These are phyloP conservation scores for Ciconia maguari DNA, from an alignment of 2,113 vertebrate species.

Conservation along the genomic window DNA sequence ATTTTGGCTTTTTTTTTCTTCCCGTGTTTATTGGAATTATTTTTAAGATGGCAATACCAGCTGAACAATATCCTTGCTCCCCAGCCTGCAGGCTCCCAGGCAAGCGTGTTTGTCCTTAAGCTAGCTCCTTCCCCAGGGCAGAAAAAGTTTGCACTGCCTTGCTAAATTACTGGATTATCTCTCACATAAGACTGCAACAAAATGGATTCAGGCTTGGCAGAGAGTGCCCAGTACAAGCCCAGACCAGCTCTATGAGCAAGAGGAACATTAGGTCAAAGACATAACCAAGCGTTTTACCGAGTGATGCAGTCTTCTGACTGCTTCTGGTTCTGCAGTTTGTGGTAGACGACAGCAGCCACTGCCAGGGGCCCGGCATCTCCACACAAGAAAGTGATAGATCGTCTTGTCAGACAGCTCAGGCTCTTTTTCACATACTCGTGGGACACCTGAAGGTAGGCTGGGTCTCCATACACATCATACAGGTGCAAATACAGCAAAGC, in stretches of 20 bases:
- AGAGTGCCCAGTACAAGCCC: neutral
- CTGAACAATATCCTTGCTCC: neutral
- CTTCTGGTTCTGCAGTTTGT: slow-evolving; percentile 82
- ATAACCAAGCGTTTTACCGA: slow-evolving; percentile 67
- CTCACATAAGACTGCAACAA: neutral
- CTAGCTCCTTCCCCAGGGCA: neutral
- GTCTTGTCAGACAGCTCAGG: slow-evolving; percentile 81
- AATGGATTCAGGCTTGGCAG: neutral
- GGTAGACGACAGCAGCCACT: slow-evolving; percentile 84
- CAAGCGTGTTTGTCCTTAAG: neutral
- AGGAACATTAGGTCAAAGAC: neutral
- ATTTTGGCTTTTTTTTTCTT: neutral
- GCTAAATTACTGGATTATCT: neutral
- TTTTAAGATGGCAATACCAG: neutral
- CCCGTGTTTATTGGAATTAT: neutral
- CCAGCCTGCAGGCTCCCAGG: neutral
- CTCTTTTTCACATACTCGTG: slow-evolving; percentile 81
- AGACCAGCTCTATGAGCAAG: neutral
- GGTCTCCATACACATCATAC: slow-evolving; percentile 82
- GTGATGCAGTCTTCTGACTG: slow-evolving; percentile 87
- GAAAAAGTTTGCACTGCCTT: neutral
- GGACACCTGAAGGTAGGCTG: slow-evolving; percentile 82
- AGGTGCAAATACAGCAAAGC: slow-evolving; percentile 93
- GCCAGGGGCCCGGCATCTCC: slow-evolving; percentile 91
- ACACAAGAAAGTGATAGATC: slow-evolving; percentile 91